Evolutionary conservation across 1,140 invertebrate genomes (phyloP), one percentile per base, ranked within the genome.

Genomic region (Bombus impatiens): DNA sequence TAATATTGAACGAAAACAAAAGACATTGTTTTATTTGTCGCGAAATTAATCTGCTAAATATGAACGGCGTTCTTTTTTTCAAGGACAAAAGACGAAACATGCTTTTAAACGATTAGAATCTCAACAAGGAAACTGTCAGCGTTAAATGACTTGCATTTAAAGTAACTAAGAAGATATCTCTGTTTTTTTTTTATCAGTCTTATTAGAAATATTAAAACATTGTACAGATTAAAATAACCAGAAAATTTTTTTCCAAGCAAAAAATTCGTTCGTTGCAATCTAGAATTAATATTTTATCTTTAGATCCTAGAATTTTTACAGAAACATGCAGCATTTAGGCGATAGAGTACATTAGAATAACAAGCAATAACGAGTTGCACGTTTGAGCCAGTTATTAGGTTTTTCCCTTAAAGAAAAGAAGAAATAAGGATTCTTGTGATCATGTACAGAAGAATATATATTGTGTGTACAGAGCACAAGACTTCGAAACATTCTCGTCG

Each of bases 331-430:
- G 44, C 74, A 67, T 70, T 25, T 85, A 85, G 32, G 67, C 35
- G 25, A 3, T 84, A 84, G 44, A 35, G 42, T 85, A 78, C 9
- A 32, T 78, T 85, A 80, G 53, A 59, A 65, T 37, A n/a, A 62
- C 44, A 85, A 85, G 83, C 77, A 85, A 85, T 85, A 85, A 85
- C 53, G 5, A 44, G 53, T 85, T 79, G 77, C 83, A 85, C 68
- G 28, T 80, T 72, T 40, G 28, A 40, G 82, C 47, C 76, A 84
- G 67, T 80, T 42, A 37, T 40, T 62, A 37, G 40, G 15, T 37
- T 79, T 84, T 32, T 40, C 57, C 40, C 6, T 32, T 13, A 25
- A 40, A 65, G 13, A 25, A 68, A 37, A 37, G 2, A 35, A 22
- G 9, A 22, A 25, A 9, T 35, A 3, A 12, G 25, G 42, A 37